Evolutionary conservation across 2,888 invertebrate species (phyloP).

Genomic region (Dynastes maya): DNA sequence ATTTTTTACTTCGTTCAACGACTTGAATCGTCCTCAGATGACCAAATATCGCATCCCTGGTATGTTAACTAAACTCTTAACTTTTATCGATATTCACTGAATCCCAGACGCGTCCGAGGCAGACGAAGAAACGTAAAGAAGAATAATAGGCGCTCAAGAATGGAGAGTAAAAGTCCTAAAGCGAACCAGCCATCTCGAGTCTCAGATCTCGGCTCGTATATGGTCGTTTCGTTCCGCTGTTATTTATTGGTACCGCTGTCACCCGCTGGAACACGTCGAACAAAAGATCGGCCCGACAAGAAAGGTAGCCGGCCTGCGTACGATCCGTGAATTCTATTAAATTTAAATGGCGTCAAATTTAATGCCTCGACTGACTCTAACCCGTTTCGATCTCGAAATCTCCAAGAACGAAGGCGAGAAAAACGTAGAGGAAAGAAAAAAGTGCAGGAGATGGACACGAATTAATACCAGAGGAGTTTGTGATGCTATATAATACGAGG

Average conservation of each 20-base stretch:
- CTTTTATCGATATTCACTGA: no score
- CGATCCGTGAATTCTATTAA: conserved; percentile 60
- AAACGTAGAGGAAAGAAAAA: conserved; percentile 44
- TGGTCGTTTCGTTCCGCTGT: conserved; percentile 32
- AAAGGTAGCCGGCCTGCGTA: conserved; percentile 23
- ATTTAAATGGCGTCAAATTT: conserved; percentile 65
- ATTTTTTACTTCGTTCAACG: background rate
- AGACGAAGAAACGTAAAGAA: conserved; percentile 32
- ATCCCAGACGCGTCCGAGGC: background rate
- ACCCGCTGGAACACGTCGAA: conserved; percentile 30
- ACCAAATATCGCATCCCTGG: conserved; percentile 6
- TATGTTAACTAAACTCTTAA: background rate
- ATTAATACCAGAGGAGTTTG: no score
- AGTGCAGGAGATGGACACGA: conserved; percentile 32
- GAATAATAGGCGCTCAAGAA: conserved; percentile 7
- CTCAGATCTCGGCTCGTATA: conserved; percentile 28
- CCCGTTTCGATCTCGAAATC: conserved; percentile 51
- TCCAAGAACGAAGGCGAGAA: conserved; percentile 47
- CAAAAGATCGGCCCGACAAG: conserved; percentile 29
- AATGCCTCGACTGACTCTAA: conserved; percentile 56
- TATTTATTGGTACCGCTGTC: conserved; percentile 46
- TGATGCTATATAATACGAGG: no score
- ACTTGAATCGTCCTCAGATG: background rate
- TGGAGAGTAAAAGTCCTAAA: no score
- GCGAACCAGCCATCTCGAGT: conserved; percentile 36